phyloP scores from a whole-genome alignment of 2,113 vertebrate genomes.

The Ochotona princeps region DNA sequence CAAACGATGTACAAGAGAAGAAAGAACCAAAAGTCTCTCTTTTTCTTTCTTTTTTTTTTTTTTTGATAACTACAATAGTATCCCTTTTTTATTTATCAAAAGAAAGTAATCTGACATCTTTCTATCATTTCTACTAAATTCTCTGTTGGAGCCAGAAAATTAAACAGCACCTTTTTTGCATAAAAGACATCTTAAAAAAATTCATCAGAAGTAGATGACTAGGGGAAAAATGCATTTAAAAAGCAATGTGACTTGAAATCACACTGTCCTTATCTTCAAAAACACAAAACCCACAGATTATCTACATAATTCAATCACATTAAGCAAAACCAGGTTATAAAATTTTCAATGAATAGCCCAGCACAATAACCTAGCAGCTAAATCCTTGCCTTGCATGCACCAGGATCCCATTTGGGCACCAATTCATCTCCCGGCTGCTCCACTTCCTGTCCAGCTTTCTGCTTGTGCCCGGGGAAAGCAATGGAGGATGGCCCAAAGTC shows the following conservation, averaged over 20 bases:
- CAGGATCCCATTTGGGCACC: too few species aligned
- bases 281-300: conserved; percentile 38
- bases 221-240: conserved; percentile 28
- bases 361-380: too few species aligned
- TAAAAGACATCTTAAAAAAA: conserved; percentile 7
- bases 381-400: too few species aligned
- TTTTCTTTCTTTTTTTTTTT: not conserved
- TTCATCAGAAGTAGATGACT: not conserved
- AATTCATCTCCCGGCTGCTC: too few species aligned
- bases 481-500: too few species aligned
- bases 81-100: not conserved
- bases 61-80: not conserved
- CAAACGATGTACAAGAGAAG: not conserved
- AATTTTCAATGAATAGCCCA: not conserved
- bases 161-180: conserved; percentile 6
- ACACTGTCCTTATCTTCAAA: conserved; percentile 37
- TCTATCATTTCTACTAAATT: conserved; percentile 30
- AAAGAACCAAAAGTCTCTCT: not conserved
- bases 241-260: conserved; percentile 43
- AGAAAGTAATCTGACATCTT: not conserved
- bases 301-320: not conserved
- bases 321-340: conserved; percentile 27
- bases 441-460: too few species aligned
- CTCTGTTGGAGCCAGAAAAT: conserved; percentile 24
- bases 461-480: too few species aligned